These are phyloP conservation scores for Catostomus latipinnis DNA, from an alignment of 2,797 vertebrate genomes.

Conservation along the genomic window DNA sequence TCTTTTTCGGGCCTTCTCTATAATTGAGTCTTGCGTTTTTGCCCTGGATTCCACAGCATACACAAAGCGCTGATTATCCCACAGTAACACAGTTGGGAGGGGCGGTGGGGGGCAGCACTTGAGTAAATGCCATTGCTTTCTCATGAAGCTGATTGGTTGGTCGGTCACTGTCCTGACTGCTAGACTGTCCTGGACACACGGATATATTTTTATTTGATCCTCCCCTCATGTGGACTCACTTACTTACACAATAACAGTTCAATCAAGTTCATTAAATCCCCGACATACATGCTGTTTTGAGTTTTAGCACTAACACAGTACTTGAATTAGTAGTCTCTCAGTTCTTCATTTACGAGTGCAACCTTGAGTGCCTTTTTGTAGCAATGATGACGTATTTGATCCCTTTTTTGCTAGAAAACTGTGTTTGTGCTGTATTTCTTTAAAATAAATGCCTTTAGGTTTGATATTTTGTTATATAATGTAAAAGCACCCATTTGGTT, in stretches of 20 bases:
- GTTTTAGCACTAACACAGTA: background rate
- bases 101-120: slow-evolving; percentile 45
- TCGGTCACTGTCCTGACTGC: slow-evolving; percentile 61
- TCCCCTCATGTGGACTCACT: slow-evolving; percentile 49
- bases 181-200: slow-evolving; percentile 40
- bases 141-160: slow-evolving; percentile 73
- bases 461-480: too few relatives aligned
- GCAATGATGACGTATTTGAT: background rate
- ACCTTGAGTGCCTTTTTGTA: background rate
- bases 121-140: slow-evolving; percentile 76
- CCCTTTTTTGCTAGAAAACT: too few relatives aligned
- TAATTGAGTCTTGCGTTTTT: slow-evolving; percentile 73
- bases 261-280: slow-evolving; percentile 13
- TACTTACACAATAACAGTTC: slow-evolving; percentile 34
- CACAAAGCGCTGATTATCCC: slow-evolving; percentile 85
- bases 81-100: slow-evolving; percentile 59
- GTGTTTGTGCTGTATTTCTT: too few relatives aligned
- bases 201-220: slow-evolving; percentile 50
- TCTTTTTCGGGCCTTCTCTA: slow-evolving; percentile 74
- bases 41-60: slow-evolving; percentile 73
- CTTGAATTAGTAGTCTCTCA: slow-evolving; percentile 4
- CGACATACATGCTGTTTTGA: background rate
- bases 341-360: background rate
- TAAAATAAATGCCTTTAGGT: too few relatives aligned
- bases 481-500: too few relatives aligned